Conservation (phyloP, 2,797 vertebrate species). For the Cephalopachus bancanus region DNA sequence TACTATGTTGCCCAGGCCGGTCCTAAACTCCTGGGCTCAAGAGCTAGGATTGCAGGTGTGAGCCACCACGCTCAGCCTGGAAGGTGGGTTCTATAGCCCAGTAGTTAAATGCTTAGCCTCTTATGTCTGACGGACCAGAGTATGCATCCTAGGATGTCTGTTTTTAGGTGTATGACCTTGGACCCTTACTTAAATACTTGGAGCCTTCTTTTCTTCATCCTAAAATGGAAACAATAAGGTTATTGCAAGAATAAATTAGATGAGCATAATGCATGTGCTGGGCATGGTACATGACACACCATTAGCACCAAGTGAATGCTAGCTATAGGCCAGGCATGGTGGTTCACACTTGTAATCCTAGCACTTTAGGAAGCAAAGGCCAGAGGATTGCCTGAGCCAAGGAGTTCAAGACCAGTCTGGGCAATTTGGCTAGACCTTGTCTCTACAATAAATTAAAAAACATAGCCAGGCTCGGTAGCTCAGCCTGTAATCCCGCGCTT, state of each 20-base stretch:
- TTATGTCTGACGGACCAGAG: background rate
- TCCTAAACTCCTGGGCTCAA: too few relatives aligned
- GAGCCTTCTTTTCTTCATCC: background rate
- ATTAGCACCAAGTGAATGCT: background rate
- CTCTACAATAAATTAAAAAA: too few relatives aligned
- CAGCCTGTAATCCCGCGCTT: too few relatives aligned
- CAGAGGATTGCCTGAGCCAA: too few relatives aligned
- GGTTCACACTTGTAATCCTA: too few relatives aligned
- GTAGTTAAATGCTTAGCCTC: background rate
- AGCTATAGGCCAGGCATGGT: background rate
- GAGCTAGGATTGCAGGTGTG: too few relatives aligned
- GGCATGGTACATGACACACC: background rate
- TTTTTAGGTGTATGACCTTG: background rate
- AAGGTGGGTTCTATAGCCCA: background rate
- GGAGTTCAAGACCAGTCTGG: too few relatives aligned
- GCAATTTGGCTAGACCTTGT: too few relatives aligned
- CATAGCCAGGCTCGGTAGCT: too few relatives aligned
- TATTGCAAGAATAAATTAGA: constrained; percentile 13
- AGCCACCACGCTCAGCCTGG: too few relatives aligned
- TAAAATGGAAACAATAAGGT: background rate
- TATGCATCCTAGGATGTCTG: background rate
- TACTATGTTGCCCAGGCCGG: too few relatives aligned
- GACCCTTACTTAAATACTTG: background rate
- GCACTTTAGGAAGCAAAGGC: too few relatives aligned
- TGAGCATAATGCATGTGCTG: background rate